These are phyloP conservation scores for Amblyornis subalaris DNA, from an alignment of 2,113 vertebrate species.

Conservation along the genomic window DNA sequence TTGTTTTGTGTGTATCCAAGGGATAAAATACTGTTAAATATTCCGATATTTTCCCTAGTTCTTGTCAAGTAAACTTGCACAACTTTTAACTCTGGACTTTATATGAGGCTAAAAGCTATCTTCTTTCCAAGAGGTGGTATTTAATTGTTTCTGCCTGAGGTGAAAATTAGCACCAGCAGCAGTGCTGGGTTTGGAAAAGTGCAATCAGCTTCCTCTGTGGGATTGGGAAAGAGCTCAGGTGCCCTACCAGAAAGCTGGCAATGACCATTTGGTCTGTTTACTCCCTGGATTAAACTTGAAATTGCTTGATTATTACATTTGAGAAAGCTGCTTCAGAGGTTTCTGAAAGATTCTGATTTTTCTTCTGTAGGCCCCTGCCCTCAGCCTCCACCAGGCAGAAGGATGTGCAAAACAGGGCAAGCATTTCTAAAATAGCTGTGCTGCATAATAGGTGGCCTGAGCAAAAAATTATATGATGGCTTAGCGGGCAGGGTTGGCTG, in stretches of 20 bases:
- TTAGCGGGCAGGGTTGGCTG: not conserved
- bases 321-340: not conserved
- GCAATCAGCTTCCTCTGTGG: not conserved
- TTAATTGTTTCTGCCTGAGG: not conserved
- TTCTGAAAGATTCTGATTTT: not conserved
- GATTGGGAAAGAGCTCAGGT: not conserved
- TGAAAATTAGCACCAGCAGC: not conserved
- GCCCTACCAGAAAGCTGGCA: not conserved
- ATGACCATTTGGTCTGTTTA: not conserved
- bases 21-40: not conserved
- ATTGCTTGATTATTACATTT: not conserved
- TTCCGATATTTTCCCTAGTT: rapidly evolving
- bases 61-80: not conserved
- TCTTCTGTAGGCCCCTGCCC: not conserved
- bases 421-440: not conserved
- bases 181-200: not conserved
- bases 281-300: not conserved
- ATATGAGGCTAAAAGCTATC: not conserved
- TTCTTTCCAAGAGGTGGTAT: not conserved
- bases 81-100: not conserved
- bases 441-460: not conserved
- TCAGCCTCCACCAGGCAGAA: not conserved
- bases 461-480: not conserved
- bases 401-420: not conserved
- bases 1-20: rapidly evolving